Conservation (phyloP, 30 jellyfish, hydroid and myxozoan genomes). For the Calvadosia cruxmelitensis region DNA sequence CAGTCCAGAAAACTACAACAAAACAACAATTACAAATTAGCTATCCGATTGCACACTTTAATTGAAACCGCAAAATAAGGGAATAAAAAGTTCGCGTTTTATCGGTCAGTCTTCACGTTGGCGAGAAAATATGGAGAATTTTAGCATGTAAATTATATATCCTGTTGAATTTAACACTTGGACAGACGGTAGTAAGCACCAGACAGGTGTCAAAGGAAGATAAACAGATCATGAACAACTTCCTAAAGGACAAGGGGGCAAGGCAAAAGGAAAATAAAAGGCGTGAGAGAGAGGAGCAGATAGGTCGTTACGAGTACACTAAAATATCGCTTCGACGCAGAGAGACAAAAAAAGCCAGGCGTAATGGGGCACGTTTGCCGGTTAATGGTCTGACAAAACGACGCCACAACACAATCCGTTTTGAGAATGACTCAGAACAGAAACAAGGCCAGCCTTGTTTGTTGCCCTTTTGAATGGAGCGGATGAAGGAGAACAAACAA, state of each 20-base stretch:
- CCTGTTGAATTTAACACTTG: no score
- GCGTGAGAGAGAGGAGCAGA: no score
- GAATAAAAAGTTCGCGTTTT: no score
- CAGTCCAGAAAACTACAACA: constrained; percentile 32
- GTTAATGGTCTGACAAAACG: background rate
- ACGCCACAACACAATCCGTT: background rate
- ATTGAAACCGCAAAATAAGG: no score
- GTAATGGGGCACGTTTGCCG: constrained; percentile 1
- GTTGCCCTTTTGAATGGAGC: background rate
- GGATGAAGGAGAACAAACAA: background rate
- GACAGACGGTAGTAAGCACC: no score
- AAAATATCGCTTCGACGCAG: background rate
- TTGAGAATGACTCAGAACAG: background rate
- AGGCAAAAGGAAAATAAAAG: no score
- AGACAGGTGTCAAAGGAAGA: no score
- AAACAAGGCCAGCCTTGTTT: background rate
- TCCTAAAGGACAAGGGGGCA: no score
- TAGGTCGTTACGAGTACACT: background rate
- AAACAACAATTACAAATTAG: background rate
- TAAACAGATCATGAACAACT: no score
- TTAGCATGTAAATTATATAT: no score
- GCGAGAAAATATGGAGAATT: no score
- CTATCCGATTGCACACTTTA: background rate
- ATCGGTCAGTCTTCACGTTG: no score
- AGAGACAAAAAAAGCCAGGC: background rate